Evolutionary conservation across 1,140 invertebrate species (phyloP), one percentile per base, ranked within the genome.

Genomic region (Solenopsis invicta): DNA sequence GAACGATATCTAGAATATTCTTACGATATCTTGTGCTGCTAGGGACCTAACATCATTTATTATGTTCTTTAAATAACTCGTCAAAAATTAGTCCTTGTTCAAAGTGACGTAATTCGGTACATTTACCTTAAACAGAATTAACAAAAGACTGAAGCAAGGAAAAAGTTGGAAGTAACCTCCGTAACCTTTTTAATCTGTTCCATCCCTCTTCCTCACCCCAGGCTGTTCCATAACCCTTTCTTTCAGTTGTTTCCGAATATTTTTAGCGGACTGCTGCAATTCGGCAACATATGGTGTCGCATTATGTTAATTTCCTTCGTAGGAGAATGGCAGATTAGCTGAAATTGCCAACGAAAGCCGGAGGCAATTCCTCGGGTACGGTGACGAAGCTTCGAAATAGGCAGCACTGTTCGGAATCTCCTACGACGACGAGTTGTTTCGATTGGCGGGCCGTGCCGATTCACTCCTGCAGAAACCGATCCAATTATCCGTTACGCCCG

Each of bases 401-500:
- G 54, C 41, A 48, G 13, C 61, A 21, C 6, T 16, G 45, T 18
- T 10, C 21, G 50, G 66, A 4, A 1, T 56, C 54, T 61, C 54
- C 9, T 59, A 21, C 45, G 29, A 50, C n/a, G 77, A 34, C 12
- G 16, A n/a, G 24, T 50, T 84, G 54, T 75, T 84, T 62, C 69
- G 69, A 74, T 84, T 50, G 80, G 41, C 80, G 78, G 9, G 41
- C 34, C 41, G 48, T 48, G 21, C 13, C 80, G 54, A 45, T 74
- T 37, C 69, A 75, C 37, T 84, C 29, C 80, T 62, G 54, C 69
- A 84, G 80, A 84, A 84, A 84, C 80, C 80, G 80, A 84, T 84
- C 80, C 80, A 84, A 84, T 84, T 84, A 84, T 84, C 67, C 80
- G 69, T 75, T 84, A 84, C 80, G 69, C 69, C 64, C 54, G 48